These are phyloP conservation scores for Lithobates sylvaticus DNA, from an alignment of 2,797 vertebrate species.

Conservation along the genomic window DNA sequence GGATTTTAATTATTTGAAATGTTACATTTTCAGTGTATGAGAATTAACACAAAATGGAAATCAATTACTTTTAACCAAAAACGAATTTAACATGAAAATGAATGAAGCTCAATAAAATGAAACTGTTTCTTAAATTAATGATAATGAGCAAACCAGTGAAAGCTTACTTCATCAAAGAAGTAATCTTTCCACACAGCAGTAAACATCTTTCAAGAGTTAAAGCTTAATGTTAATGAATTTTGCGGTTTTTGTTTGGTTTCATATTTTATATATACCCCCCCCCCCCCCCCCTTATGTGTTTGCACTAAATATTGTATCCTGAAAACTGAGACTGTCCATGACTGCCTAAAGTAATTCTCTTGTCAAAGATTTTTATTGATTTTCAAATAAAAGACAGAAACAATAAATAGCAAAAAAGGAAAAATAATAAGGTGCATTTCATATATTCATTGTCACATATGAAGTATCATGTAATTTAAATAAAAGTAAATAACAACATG, in stretches of 20 bases:
- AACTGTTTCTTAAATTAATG: conserved; percentile 62
- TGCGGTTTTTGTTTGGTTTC: conserved; percentile 50
- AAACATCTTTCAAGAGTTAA: conserved; percentile 63
- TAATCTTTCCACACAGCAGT: conserved; percentile 54
- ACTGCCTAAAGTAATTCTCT: not conserved
- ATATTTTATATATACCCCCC: conserved; percentile 6
- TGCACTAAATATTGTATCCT: conserved; percentile 3
- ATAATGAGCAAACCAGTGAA: conserved; percentile 49
- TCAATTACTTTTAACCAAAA: conserved; percentile 57
- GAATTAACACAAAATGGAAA: conserved; percentile 52
- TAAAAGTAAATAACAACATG: too few relatives aligned
- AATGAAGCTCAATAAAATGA: conserved; percentile 54
- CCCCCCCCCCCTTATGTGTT: conserved; percentile 13
- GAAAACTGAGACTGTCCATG: not conserved
- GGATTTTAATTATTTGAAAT: conserved; percentile 54
- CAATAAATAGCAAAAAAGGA: too few relatives aligned
- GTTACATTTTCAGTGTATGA: conserved; percentile 48
- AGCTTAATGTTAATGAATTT: conserved; percentile 65
- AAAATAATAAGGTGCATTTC: too few relatives aligned
- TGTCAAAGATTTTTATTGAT: too few relatives aligned
- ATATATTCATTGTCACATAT: too few relatives aligned
- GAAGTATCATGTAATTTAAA: too few relatives aligned
- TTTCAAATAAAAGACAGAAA: too few relatives aligned
- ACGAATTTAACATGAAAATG: conserved; percentile 64
- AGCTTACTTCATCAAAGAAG: conserved; percentile 62